Evolutionary conservation across 1,140 invertebrate species (phyloP).

Genomic region (Microplitis mediator): DNA sequence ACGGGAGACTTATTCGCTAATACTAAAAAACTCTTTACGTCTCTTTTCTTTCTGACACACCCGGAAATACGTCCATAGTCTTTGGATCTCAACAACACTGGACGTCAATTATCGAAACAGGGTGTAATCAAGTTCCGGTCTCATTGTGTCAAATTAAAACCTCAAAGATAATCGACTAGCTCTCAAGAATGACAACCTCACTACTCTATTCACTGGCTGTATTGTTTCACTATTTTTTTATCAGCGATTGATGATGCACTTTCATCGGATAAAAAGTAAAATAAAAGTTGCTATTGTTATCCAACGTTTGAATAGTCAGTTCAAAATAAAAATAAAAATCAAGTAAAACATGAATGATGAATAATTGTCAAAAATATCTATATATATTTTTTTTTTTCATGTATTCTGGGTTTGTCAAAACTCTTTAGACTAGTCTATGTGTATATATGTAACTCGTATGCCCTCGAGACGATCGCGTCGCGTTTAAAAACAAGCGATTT

Average conservation of each 20-base stretch:
- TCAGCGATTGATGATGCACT: background rate
- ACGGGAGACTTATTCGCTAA: background rate
- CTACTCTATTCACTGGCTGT: background rate
- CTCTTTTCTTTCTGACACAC: background rate
- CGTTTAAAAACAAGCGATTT: slow-evolving; percentile 56
- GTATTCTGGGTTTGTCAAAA: background rate
- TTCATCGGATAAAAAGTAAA: background rate
- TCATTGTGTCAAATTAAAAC: slow-evolving; percentile 2
- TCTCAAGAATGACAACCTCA: background rate
- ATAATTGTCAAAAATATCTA: slow-evolving; percentile 19
- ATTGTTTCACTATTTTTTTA: background rate
- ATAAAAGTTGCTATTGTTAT: background rate
- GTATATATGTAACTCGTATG: background rate
- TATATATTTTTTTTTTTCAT: background rate
- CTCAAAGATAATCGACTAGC: background rate
- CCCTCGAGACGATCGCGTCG: slow-evolving; percentile 25
- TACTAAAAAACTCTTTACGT: too few species aligned
- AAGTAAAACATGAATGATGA: background rate
- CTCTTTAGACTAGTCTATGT: background rate
- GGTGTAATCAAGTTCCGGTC: background rate
- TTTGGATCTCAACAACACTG: background rate
- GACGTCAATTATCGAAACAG: slow-evolving; percentile 8
- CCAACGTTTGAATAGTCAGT: background rate
- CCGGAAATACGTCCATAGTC: background rate
- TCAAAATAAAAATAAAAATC: background rate